Percentiles rank a stretch among this genome's conserved stretches.
Conservation (phyloP, 1,140 invertebrate genomes). For the Paralvinella palmiformis region DNA sequence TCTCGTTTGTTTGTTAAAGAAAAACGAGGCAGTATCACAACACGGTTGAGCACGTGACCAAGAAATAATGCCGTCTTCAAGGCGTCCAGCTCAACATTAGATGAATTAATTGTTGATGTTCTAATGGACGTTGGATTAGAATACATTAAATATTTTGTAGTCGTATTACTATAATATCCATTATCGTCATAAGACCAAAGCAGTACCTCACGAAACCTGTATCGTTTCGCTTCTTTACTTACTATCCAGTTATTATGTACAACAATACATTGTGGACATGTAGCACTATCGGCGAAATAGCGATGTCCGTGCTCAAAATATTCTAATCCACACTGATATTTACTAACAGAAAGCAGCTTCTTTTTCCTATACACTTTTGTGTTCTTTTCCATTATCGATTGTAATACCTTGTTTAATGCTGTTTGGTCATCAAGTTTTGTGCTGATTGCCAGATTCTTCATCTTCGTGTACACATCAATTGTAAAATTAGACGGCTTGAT, state of each 20-base stretch:
- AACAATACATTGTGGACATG: neutral
- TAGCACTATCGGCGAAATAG: neutral
- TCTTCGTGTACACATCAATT: constrained; percentile 2
- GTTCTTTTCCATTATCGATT: neutral
- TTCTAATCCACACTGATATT: too few species aligned
- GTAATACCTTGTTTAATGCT: neutral
- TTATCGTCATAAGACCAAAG: constrained; percentile 16
- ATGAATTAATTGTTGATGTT: constrained; percentile 1
- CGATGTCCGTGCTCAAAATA: constrained; percentile 14
- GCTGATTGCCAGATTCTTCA: neutral
- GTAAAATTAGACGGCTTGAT: constrained; percentile 5
- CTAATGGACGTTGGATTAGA: neutral
- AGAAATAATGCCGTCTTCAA: constrained; percentile 1
- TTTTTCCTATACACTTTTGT: too few species aligned
- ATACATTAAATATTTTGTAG: constrained; percentile 1
- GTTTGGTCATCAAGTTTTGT: neutral
- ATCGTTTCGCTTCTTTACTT: constrained; percentile 12
- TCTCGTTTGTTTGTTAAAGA: too few species aligned
- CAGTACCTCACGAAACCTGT: constrained; percentile 9
- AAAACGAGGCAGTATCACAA: constrained; percentile 11
- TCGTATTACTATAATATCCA: constrained; percentile 13
- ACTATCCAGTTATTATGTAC: constrained; percentile 21
- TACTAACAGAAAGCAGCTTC: too few species aligned
- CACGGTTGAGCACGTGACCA: constrained; percentile 10
- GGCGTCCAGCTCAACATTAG: neutral